Evolutionary conservation across 2,113 vertebrate species (phyloP), one percentile per base, ranked within the genome.

Genomic region (Corvus hawaiiensis): DNA sequence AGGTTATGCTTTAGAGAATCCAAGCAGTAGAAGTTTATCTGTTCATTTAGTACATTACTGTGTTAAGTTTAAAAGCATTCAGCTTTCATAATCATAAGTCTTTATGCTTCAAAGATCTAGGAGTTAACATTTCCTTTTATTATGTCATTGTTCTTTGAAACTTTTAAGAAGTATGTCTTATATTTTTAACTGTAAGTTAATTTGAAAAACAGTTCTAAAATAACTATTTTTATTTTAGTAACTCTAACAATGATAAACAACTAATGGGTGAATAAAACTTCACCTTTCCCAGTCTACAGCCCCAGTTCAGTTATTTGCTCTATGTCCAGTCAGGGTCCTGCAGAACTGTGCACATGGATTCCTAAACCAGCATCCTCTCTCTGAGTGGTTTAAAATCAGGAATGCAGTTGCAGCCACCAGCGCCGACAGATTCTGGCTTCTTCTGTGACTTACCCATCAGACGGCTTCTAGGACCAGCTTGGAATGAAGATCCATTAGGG

Each of bases 271-370:
- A 59, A 46, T 46, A 67, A 55, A 92, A 23, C 28, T 35, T 85
- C 10, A 21, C 51, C 13, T 54, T 82, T 63, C 32, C 14, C 21
- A 81, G 11, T 7, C 54, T n/a, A 1, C 14, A 15, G 27, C 54
- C 20, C 17, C 24, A 8, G 30, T 33, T 82, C 58, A 64, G 30
- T 58, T 77, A 37, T 11, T 62, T 8, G 5, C 23, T 33, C 30
- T 63, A 0, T 43, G 22, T 54, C 3, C n/a, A 46, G 22, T 30
- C 9, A 7, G 27, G 8, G 20, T 67, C 72, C 33, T 69, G 44
- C 35, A 64, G 63, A 59, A 4, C 30, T 4, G 15, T 17, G 28
- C 18, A 11, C 6, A 1, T 0, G 0, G 8, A 7, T 87, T 76
- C 76, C 49, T 68, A 61, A 68, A 21, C 21, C 30, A 55, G 26